Percentiles rank a stretch among this genome's conserved stretches.
These are phyloP conservation scores for Sternotherus odoratus DNA, from an alignment of 2,797 vertebrate genomes.

Conservation along the genomic window DNA sequence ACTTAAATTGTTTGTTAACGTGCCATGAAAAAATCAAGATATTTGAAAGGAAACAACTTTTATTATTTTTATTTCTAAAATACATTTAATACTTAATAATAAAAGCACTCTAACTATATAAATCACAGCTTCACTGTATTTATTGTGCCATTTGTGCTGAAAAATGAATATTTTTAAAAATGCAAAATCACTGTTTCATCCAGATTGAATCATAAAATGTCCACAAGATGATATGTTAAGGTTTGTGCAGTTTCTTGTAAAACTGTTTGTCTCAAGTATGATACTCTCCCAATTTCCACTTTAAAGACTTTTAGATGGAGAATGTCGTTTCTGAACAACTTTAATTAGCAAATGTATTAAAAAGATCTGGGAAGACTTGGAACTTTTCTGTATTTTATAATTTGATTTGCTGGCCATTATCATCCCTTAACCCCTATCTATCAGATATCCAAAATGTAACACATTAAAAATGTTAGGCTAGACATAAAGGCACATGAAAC, in stretches of 20 bases:
- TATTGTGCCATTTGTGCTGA: slow-evolving; percentile 21
- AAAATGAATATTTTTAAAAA: slow-evolving; percentile 47
- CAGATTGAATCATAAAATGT: slow-evolving; percentile 34
- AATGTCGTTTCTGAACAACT: slow-evolving; percentile 2
- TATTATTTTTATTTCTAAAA: neutral
- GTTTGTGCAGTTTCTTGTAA: slow-evolving; percentile 36
- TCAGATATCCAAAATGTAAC: neutral
- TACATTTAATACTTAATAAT: slow-evolving; percentile 9
- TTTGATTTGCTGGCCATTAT: neutral
- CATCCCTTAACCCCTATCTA: neutral
- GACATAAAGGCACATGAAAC: slow-evolving; percentile 46
- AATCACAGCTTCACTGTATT: slow-evolving; percentile 56
- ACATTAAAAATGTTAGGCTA: slow-evolving; percentile 25
- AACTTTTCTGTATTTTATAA: neutral
- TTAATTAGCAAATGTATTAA: neutral
- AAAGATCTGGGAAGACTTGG: neutral
- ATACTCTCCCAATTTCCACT: neutral
- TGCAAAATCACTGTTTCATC: slow-evolving; percentile 41
- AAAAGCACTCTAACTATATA: slow-evolving; percentile 11
- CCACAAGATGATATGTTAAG: slow-evolving; percentile 32
- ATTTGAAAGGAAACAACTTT: slow-evolving; percentile 9
- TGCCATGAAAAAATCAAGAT: neutral
- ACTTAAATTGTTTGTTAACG: neutral
- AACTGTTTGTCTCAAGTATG: neutral
- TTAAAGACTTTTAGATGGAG: neutral